Evolutionary conservation across 2,113 vertebrate genomes (phyloP), one percentile per base, ranked within the genome.

Genomic region (Bungarus multicinctus): DNA sequence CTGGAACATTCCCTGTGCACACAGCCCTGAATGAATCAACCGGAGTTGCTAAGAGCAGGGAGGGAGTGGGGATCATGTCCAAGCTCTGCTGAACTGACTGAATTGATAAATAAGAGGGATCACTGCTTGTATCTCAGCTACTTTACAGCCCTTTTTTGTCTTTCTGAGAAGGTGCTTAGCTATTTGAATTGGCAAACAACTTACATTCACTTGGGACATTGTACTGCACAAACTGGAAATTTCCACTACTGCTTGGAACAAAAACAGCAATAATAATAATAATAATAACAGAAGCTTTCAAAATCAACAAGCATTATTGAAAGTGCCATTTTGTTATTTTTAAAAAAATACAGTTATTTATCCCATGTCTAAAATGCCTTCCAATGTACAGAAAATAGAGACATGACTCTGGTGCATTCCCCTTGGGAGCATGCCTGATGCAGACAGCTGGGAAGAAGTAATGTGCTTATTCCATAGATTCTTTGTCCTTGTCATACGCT

Each of bases 121-220:
- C 96, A 97, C 95, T 96, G 96, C 96, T 97, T 97, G 96, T 95
- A 89, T 95, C 96, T 96, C 95, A 94, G 90, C 94, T 95, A 96
- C 94, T 96, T 96, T 94, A 95, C 96, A 98, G 98, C 98, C 98
- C 98, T 98, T 98, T 98, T 95, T 20, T 39, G 93, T 94, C 94
- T 94, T 95, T 95, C 95, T 95, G 90, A 95, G 96, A 96, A 97
- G 90, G 94, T 94, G 95, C 92, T 96, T 94, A 94, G 93, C 93
- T 94, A 95, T 91, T 95, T 92, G 90, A 92, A 47, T 90, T 93
- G 96, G 94, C 89, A 95, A 93, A 92, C 91, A 93, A 95, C 93
- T 94, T 92, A 57, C 94, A 94, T 0, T 87, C 5, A 94, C 95
- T 96, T 95, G 0, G 85, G 94, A 91, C 91, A 91, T 93, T 0